phyloP scores from a whole-genome alignment of 2,113 vertebrate genomes.

The Budorcas taxicolor region DNA sequence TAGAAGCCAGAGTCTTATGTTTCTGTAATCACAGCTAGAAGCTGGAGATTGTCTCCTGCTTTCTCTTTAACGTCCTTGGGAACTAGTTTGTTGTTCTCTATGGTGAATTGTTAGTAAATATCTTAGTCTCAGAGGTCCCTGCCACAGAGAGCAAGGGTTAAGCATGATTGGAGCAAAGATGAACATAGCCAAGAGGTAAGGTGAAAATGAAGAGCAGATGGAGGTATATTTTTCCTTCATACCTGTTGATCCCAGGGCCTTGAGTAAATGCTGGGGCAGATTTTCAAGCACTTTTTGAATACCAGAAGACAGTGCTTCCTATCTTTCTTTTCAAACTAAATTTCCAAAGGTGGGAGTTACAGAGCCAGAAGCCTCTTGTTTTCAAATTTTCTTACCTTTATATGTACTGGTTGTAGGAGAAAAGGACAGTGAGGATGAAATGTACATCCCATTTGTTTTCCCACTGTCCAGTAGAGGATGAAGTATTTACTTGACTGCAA shows the following conservation, averaged over 20 bases:
- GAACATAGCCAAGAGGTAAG: neutral
- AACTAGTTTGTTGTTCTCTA: neutral
- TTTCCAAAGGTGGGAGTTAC: neutral
- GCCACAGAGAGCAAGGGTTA: neutral
- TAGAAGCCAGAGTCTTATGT: neutral
- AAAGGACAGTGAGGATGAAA: neutral
- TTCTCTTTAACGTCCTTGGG: neutral
- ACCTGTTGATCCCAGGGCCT: neutral
- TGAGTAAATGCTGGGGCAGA: neutral
- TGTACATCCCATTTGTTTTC: neutral
- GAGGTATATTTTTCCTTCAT: neutral
- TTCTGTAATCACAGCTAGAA: neutral
- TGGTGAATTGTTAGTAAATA: neutral
- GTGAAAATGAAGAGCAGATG: neutral
- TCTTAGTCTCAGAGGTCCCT: neutral
- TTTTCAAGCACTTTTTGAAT: conserved; percentile 35
- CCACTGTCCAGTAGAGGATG: neutral
- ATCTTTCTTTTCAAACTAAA: conserved; percentile 16
- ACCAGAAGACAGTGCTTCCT: neutral
- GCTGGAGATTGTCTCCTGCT: neutral
- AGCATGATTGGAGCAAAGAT: conserved; percentile 12
- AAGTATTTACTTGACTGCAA: neutral
- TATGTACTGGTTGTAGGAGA: neutral
- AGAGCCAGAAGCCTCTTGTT: neutral
- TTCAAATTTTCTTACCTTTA: conserved; percentile 2